A percentile compares a stretch with the other conserved stretches of the same genome.
phyloP scores from a whole-genome alignment of 2,888 invertebrate species.

The Cantharis lateralis region DNA sequence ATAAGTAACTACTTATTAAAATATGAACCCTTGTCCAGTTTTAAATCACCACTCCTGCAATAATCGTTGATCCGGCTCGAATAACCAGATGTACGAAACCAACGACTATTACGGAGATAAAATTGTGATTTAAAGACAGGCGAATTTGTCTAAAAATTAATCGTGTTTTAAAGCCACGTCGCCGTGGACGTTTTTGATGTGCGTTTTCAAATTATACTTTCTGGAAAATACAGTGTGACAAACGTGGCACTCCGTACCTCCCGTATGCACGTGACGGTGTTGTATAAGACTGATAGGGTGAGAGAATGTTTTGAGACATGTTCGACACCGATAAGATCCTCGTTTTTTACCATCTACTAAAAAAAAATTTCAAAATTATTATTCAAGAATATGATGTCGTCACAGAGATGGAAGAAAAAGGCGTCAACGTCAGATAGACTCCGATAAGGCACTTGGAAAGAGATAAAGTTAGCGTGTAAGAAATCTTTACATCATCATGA shows the following conservation, averaged over 20 bases:
- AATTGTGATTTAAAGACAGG: not conserved
- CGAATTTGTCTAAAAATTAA: not conserved
- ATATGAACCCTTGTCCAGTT: not conserved
- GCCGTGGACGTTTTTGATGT: slow-evolving; percentile 36
- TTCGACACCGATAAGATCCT: not conserved
- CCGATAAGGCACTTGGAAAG: not conserved
- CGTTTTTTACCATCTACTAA: not conserved
- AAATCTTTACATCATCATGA: not conserved
- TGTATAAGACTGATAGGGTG: slow-evolving; percentile 59
- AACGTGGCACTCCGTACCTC: slow-evolving; percentile 57
- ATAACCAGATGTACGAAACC: not conserved
- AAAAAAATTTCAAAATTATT: not conserved
- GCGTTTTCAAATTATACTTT: slow-evolving; percentile 44
- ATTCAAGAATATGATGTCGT: too few relatives aligned
- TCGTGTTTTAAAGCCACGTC: not conserved
- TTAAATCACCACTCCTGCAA: not conserved
- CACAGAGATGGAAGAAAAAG: too few relatives aligned
- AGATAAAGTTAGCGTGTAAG: not conserved
- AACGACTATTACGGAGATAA: not conserved
- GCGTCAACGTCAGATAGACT: too few relatives aligned
- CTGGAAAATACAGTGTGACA: slow-evolving; percentile 59
- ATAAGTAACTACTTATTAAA: not conserved
- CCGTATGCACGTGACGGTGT: slow-evolving; percentile 59
- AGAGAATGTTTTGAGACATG: slow-evolving; percentile 52
- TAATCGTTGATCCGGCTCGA: not conserved